phyloP scores from a whole-genome alignment of 2,113 vertebrate species.

The Notothenia coriiceps region DNA sequence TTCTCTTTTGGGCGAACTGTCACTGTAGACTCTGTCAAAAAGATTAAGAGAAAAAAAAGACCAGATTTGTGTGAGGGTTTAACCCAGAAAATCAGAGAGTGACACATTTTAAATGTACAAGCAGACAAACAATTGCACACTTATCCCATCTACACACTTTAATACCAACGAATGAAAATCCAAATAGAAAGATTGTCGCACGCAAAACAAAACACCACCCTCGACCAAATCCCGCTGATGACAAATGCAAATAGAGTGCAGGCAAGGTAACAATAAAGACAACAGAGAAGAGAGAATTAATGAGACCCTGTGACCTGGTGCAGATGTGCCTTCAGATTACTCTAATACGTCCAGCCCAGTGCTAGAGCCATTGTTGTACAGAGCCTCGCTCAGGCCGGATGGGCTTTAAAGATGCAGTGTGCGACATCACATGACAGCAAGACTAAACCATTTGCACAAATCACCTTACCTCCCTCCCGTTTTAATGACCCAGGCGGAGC shows the following conservation, averaged over 20 bases:
- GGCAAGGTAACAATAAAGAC: constrained; percentile 51
- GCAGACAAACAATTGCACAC: constrained; percentile 56
- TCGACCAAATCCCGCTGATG: constrained; percentile 65
- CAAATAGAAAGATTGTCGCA: constrained; percentile 71
- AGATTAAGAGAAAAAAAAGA: constrained; percentile 32
- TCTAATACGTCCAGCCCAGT: constrained; percentile 68
- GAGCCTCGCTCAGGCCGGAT: constrained; percentile 38
- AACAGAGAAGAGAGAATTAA: constrained; percentile 45
- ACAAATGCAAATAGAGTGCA: constrained; percentile 59
- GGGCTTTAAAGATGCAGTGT: constrained; percentile 61
- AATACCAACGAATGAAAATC: constrained; percentile 71
- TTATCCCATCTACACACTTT: constrained; percentile 72
- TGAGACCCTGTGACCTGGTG: constrained; percentile 65
- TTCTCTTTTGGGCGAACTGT: constrained; percentile 20
- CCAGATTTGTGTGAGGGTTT: constrained; percentile 38
- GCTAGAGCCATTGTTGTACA: constrained; percentile 67
- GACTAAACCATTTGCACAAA: constrained; percentile 73
- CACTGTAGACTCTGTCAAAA: constrained; percentile 41
- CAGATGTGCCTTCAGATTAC: constrained; percentile 82
- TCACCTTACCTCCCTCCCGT: constrained; percentile 63
- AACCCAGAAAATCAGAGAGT: constrained; percentile 54
- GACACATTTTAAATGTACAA: constrained; percentile 61
- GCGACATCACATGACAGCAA: constrained; percentile 47
- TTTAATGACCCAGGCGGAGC: constrained; percentile 74
- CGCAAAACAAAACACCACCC: constrained; percentile 52